These are phyloP conservation scores for Tuberolachnus salignus DNA, from an alignment of 2,888 invertebrate species.

Conservation along the genomic window DNA sequence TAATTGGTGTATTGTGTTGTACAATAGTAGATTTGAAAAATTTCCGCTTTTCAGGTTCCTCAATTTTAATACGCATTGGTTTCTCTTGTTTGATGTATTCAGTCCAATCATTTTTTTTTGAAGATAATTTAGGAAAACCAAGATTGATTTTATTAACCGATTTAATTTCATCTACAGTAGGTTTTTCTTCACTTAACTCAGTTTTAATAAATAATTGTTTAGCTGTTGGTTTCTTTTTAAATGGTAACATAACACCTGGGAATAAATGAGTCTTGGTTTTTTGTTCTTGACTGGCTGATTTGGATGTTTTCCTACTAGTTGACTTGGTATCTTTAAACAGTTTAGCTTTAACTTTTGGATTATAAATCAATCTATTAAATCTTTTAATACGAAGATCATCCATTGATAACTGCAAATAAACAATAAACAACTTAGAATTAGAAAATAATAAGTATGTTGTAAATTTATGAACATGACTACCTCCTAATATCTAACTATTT, in stretches of 20 bases:
- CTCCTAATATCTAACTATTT: not conserved
- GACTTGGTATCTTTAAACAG: slow-evolving; percentile 42
- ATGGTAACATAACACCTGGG: slow-evolving; percentile 40
- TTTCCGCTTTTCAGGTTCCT: slow-evolving; percentile 35
- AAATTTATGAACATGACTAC: not conserved
- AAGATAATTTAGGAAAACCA: not conserved
- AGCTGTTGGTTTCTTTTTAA: slow-evolving; percentile 21
- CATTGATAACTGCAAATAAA: slow-evolving; percentile 33
- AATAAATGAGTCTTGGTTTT: slow-evolving; percentile 24
- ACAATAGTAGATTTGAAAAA: slow-evolving; percentile 50
- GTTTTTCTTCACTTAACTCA: slow-evolving; percentile 24
- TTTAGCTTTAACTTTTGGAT: slow-evolving; percentile 49
- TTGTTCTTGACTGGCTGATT: slow-evolving; percentile 32
- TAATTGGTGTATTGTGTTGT: not conserved
- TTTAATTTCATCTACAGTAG: not conserved
- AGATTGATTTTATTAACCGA: not conserved
- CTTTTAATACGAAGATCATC: slow-evolving; percentile 49
- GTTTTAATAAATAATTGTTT: slow-evolving; percentile 36
- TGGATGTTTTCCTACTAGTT: slow-evolving; percentile 35
- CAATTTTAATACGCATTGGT: slow-evolving; percentile 39
- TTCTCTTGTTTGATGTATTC: slow-evolving; percentile 36
- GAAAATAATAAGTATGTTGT: not conserved
- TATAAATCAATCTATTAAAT: slow-evolving; percentile 30
- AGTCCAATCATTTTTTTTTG: slow-evolving; percentile 33
- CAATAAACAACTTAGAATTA: not conserved